Evolutionary conservation across 2,888 invertebrate species (phyloP), one percentile per base, ranked within the genome.

Genomic region (Anarsia innoxiella): DNA sequence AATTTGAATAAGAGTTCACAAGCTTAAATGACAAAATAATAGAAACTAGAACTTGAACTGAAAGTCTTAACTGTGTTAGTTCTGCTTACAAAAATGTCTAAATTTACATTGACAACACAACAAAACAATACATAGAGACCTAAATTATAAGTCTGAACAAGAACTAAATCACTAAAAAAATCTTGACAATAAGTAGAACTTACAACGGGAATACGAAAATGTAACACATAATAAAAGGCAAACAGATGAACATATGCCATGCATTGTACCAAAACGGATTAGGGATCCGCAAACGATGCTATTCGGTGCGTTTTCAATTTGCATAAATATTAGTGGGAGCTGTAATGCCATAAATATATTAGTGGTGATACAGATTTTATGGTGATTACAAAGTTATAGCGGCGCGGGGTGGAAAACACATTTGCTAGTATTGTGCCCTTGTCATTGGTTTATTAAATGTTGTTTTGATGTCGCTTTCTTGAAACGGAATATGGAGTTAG

Each of bases 291-390:
- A 75, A 80, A 76, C 73, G 79, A 73, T 66, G 67, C 72, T 74
- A 75, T 78, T 80, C 67, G 64, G 76, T 63, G 64, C 73, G 68
- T 79, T 80, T 86, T 83, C 85, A 80, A 84, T 84, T 85, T 85
- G 79, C 84, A 85, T 85, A 84, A 80, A 82, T 80, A 84, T 83
- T 82, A 83, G 80, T 77, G 72, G 66, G 66, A 67, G 71, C 72
- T 59, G 57, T 75, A 75, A 78, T 72, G 74, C 65, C 73, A 82
- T 84, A 84, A 83, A 84, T 84, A 83, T 79, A 83, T 84, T 84
- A 83, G 78, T 76, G 74, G 76, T 78, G 74, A 77, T 79, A 79
- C 78, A 77, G 76, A 83, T 83, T 84, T 83, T 82, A 84, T 84
- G 83, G 80, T 77, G 80, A 83, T 84, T 79, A 79, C 76, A 60